Percentiles rank a stretch among this genome's conserved stretches.
These are phyloP conservation scores for Exocentrus adspersus DNA, from an alignment of 2,888 invertebrate species.

Conservation along the genomic window DNA sequence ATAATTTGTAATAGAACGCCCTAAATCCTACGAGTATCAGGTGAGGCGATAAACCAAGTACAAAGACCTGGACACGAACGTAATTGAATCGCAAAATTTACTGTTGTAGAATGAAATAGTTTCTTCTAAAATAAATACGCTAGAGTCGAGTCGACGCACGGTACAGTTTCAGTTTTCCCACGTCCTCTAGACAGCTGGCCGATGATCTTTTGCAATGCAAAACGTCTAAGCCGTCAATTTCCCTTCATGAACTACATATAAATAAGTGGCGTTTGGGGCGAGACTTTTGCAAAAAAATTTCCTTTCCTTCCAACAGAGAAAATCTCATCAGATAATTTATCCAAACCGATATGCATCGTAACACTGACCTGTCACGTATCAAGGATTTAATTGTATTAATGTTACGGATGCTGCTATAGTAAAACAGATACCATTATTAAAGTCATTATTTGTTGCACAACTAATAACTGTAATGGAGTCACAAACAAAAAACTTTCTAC, in stretches of 20 bases:
- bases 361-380: no score
- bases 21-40: slow-evolving; percentile 7
- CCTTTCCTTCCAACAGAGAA: no score
- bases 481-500: background rate
- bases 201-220: slow-evolving; percentile 16
- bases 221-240: slow-evolving; percentile 17
- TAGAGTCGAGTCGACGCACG: background rate
- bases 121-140: slow-evolving; percentile 24
- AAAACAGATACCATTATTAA: no score
- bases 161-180: slow-evolving; percentile 20
- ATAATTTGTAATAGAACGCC: slow-evolving; percentile 14
- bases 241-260: slow-evolving; percentile 9
- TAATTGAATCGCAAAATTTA: slow-evolving; percentile 18
- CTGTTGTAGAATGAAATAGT: slow-evolving; percentile 17
- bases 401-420: no score
- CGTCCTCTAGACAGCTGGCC: slow-evolving; percentile 17
- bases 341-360: no score
- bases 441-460: background rate
- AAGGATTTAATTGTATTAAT: no score
- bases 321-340: no score
- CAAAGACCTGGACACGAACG: slow-evolving; percentile 13
- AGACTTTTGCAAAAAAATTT: background rate
- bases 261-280: background rate
- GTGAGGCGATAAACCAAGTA: slow-evolving; percentile 21
- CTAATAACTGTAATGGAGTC: background rate